These are phyloP conservation scores for Latrodectus geometricus DNA, from an alignment of 1,140 invertebrate species.

Conservation along the genomic window DNA sequence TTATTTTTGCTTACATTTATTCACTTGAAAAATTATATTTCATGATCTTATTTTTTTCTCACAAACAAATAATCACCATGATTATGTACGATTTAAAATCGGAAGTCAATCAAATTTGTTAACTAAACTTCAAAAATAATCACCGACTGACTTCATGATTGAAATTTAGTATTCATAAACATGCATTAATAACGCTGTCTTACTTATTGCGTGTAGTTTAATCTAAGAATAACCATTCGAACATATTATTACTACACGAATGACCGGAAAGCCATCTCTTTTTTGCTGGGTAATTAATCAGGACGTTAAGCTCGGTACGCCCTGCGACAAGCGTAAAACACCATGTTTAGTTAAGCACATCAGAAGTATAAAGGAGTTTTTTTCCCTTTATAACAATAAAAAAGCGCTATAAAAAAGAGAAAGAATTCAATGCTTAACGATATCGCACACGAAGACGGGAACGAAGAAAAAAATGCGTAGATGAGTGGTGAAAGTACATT, in stretches of 20 bases:
- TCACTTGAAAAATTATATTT: too few relatives aligned
- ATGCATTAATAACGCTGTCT: too few relatives aligned
- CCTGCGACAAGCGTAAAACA: not conserved
- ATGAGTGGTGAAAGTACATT: not conserved
- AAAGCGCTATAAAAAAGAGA: not conserved
- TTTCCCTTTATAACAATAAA: not conserved
- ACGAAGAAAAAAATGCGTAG: not conserved
- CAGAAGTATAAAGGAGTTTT: not conserved
- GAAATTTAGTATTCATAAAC: too few relatives aligned
- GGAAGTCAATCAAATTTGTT: too few relatives aligned
- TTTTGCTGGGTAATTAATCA: not conserved
- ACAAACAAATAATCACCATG: too few relatives aligned
- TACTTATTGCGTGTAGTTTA: not conserved
- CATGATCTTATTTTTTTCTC: too few relatives aligned
- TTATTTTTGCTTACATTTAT: too few relatives aligned
- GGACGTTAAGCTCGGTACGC: not conserved
- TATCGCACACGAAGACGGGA: slow-evolving; percentile 11
- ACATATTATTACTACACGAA: not conserved
- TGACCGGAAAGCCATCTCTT: not conserved
- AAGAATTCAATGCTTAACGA: slow-evolving; percentile 6
- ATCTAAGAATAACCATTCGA: not conserved
- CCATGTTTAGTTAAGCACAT: not conserved
- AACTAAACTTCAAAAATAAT: too few relatives aligned
- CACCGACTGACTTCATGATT: too few relatives aligned
- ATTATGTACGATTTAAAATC: too few relatives aligned